phyloP scores from a whole-genome alignment of 2,888 invertebrate species.

The Brachynemurus nebulosus region DNA sequence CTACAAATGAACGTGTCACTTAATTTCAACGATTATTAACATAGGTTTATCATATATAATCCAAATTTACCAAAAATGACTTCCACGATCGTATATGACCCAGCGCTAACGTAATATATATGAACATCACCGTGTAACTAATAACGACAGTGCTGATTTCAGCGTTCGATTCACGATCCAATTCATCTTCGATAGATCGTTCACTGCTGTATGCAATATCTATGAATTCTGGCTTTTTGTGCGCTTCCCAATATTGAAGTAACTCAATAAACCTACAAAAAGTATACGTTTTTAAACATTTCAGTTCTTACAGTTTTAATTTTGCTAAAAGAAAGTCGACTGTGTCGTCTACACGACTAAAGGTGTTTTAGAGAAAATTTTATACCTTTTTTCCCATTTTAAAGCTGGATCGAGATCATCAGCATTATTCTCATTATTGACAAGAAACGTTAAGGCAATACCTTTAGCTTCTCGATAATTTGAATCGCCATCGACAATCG shows the following conservation, averaged over 20 bases:
- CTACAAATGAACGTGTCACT: no score
- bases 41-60: no score
- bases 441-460: conserved; percentile 63
- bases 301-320: no score
- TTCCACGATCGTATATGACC: conserved; percentile 54
- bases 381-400: conserved; percentile 58
- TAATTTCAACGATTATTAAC: no score
- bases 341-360: no score
- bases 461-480: conserved; percentile 47
- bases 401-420: conserved; percentile 42
- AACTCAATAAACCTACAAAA: conserved; percentile 46
- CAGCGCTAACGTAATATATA: conserved; percentile 75
- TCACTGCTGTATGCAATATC: conserved; percentile 65
- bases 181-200: conserved; percentile 83
- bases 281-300: neutral
- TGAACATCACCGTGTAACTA: conserved; percentile 87
- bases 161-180: conserved; percentile 71
- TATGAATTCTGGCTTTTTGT: conserved; percentile 41
- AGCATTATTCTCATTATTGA: conserved; percentile 51
- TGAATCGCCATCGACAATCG: conserved; percentile 28
- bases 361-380: conserved; percentile 2
- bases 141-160: conserved; percentile 73
- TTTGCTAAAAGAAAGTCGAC: no score
- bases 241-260: conserved; percentile 41
- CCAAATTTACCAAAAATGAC: conserved; percentile 36